These are phyloP conservation scores for Hipposideros larvatus DNA, from an alignment of 2,797 vertebrate genomes.

Conservation along the genomic window DNA sequence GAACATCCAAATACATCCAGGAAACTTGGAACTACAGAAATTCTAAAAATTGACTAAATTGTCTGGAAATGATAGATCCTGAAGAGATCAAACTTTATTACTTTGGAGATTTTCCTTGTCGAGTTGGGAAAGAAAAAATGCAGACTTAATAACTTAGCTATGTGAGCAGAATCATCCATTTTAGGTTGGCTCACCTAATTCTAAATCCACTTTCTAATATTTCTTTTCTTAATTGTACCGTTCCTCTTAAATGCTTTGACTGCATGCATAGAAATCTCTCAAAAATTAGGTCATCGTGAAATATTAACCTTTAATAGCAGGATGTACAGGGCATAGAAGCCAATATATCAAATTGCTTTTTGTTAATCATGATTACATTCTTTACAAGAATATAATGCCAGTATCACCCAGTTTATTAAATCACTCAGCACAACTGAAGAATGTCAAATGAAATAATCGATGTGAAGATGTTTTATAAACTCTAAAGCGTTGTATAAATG, in stretches of 20 bases:
- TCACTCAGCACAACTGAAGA: background rate
- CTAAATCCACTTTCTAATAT: slow-evolving; percentile 63
- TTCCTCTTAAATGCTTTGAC: slow-evolving; percentile 66
- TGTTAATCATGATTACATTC: slow-evolving; percentile 46
- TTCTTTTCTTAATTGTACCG: slow-evolving; percentile 64
- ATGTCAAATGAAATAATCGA: slow-evolving; percentile 42
- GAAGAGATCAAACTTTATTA: slow-evolving; percentile 76
- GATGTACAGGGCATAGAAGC: slow-evolving; percentile 20
- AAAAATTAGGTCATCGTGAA: slow-evolving; percentile 73
- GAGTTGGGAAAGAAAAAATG: slow-evolving; percentile 63
- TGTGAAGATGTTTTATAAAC: slow-evolving; percentile 15
- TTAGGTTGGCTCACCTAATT: slow-evolving; percentile 61
- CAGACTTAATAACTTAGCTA: slow-evolving; percentile 72
- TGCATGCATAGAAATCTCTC: slow-evolving; percentile 29
- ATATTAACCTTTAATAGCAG: slow-evolving; percentile 73
- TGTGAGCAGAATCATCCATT: slow-evolving; percentile 63
- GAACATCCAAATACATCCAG: slow-evolving; percentile 56
- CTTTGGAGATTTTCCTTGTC: slow-evolving; percentile 73
- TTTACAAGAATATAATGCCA: slow-evolving; percentile 44
- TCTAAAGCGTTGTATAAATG: background rate
- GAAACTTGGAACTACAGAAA: slow-evolving; percentile 68
- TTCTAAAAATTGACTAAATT: slow-evolving; percentile 69
- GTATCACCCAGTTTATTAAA: slow-evolving; percentile 27
- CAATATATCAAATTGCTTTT: slow-evolving; percentile 64
- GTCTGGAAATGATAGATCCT: slow-evolving; percentile 68